Evolutionary conservation across 2,113 vertebrate species (phyloP), one percentile per base, ranked within the genome.

Genomic region (Carassius carassius): DNA sequence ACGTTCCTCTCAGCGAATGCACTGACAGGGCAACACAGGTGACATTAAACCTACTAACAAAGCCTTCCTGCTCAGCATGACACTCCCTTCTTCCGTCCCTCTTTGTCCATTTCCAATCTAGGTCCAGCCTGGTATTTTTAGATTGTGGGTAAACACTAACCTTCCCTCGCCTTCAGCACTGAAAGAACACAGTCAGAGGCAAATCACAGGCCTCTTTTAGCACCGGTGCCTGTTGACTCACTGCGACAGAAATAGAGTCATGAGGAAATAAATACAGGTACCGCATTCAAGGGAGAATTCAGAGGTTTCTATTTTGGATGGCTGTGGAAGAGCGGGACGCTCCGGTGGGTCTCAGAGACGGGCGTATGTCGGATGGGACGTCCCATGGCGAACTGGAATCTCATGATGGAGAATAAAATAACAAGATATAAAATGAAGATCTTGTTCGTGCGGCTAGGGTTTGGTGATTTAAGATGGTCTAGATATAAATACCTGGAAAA

Each of bases 251-350:
- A 80, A 80, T 80, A 80, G 78, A 80, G 78, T 65, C 37, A 17
- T 3, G 2, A 79, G 77, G 77, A 63, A 79, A 63, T 79, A 79
- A 79, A 63, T 47, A 80, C 78, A 80, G 78, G 78, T 80, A 80
- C 17, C n/a, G 37, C 78, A 29, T 80, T 80, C 78, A 78, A 25
- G 78, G 35, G n/a, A 51, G 5, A 65, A 67, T 32, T 23, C n/a
- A n/a, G 25, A 16, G 23, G 17, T 29, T 80, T 69, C 63, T 81
- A 81, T 81, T 81, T 16, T 35, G 17, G 78, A 80, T 1, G 14
- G 29, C 49, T 56, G n/a, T 5, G 49, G 74, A 58, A 16, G 12
- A 17, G 10, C 5, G 58, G 21, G 78, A 4, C 56, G 41, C 79
- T 70, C 62, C 47, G 44, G 63, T 70, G 63, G 63, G 79, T 51